Base-by-base conservation (phyloP, 2,113 vertebrate genomes). In the Thamnaconus septentrionalis region DNA sequence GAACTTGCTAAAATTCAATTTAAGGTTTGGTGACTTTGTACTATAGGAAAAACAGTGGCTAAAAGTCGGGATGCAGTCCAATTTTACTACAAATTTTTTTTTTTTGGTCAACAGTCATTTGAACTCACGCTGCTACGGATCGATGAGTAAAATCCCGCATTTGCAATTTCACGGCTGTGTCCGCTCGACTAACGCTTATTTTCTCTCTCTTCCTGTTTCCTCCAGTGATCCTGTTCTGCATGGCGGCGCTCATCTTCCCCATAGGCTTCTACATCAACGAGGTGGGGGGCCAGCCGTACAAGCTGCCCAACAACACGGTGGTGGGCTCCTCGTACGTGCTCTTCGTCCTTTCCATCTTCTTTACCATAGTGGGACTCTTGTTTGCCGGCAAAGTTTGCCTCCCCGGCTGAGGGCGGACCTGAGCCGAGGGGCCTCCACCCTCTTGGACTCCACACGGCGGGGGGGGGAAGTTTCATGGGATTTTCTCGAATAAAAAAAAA, bases 301-400 rank as follows among this genome's bases (percentile, higher is more conserved):
- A 98, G 90, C 90, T 99, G 89, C 96, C 97, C 84, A 98, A 98
- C 93, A 99, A 98, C 91, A 98, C 97, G 40, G 96, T 98, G 78
- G 97, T 99, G 71, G 97, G 97, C 83, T 98, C 97, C 57, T 99
- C 97, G 0, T 99, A 99, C 41, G 97, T 99, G 89, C 95, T 99
- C 52, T 99, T 99, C 66, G 97, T 99, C 82, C 94, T 99, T 91
- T 98, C 97, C 70, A 98, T 99, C 92, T 98, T 99, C 93, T 99
- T 99, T 92, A 98, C 97, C 78, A 98, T 99, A 94, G 97, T 99
- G 83, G 97, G 97, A 94, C 95, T 99, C 90, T 91, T 99, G 86
- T 98, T 99, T 90, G 97, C 97, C 72, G 97, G 97, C 79, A 98
- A 98, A 92, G 96, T 99, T 82, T 99, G 97, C 92, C 93, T 99